Evolutionary conservation across 2,797 vertebrate species (phyloP).

Genomic region (Parambassis ranga): DNA sequence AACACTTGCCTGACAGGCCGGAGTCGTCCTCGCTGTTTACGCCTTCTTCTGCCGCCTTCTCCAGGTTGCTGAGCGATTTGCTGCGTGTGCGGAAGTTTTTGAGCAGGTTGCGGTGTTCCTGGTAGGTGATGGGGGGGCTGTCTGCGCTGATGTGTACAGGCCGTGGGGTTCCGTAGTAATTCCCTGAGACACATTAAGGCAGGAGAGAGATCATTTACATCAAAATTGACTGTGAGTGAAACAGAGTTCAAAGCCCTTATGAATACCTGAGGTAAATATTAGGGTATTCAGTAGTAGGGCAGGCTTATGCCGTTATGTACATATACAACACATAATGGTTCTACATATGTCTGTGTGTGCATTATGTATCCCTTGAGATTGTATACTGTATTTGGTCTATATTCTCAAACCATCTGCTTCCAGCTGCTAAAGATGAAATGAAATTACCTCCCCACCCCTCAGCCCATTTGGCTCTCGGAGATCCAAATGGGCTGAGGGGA

Average conservation of each 20-base stretch:
- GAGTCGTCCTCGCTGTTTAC: slow-evolving; percentile 81
- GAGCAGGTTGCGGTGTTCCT: slow-evolving; percentile 83
- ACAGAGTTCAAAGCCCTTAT: background rate
- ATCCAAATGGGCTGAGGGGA: slow-evolving; percentile 51
- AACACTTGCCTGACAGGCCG: slow-evolving; percentile 71
- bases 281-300: slow-evolving; percentile 2
- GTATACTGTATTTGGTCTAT: slow-evolving; percentile 9
- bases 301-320: background rate
- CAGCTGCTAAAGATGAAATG: slow-evolving; percentile 55
- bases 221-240: background rate
- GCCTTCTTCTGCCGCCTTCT: slow-evolving; percentile 75
- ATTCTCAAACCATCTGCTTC: slow-evolving; percentile 52
- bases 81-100: slow-evolving; percentile 82
- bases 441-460: slow-evolving; percentile 47
- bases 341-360: background rate
- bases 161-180: slow-evolving; percentile 83
- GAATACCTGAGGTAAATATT: slow-evolving; percentile 8
- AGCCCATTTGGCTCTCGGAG: slow-evolving; percentile 35
- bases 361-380: slow-evolving; percentile 35
- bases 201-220: too few species aligned
- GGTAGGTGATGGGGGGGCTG: slow-evolving; percentile 83
- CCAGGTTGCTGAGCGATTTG: slow-evolving; percentile 85
- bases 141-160: slow-evolving; percentile 81
- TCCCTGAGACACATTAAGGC: slow-evolving; percentile 61
- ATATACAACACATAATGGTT: background rate